Base-by-base conservation (phyloP, 2,888 invertebrate genomes). In the Tridacna crocea region DNA sequence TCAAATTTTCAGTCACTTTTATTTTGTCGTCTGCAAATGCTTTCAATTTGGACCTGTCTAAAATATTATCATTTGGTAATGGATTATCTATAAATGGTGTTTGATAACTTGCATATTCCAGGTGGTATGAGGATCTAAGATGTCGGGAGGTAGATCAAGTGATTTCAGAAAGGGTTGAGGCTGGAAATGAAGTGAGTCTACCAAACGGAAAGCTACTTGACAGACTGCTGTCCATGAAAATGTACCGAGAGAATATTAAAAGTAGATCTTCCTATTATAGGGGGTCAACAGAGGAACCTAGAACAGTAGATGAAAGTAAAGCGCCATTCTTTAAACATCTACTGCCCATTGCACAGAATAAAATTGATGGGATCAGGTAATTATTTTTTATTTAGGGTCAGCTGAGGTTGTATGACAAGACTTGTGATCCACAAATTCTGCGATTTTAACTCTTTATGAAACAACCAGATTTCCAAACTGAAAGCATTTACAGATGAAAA, bases 151-250 rank as follows among this genome's bases (percentile, higher is more conserved):
- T 91, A 8, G 94, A 94, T 79, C 78, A 90, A 47, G 89, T 92
- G 0, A 89, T 94, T 36, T 47, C 81, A 47, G 66, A 88, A n/a
- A 85, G 94, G 75, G 80, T 94, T 27, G 73, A 85, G 13, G 75
- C 80, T 0, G 92, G 92, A 17, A 92, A 92, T 60, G 66, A 80
- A 72, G 85, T 94, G 10, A 90, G 84, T 36, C 83, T 94, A 60
- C 91, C 93, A 19, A 92, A 92, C 81, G 94, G 94, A 6, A 94
- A 94, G 82, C 88, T 94, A 24, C 91, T 94, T 83, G 94, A 94
- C 79, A 86, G 94, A 36, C 84, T 94, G 55, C 86, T 94, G 65
- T 90, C 90, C 8, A 83, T 94, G 27, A 91, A 91, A 74, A 80
- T 90, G 77, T 83, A 86, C 47, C 73, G 89, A n/a, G 89, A 87